These are phyloP conservation scores for Leptoclinus maculatus DNA, from an alignment of 2,797 vertebrate genomes.

Conservation along the genomic window DNA sequence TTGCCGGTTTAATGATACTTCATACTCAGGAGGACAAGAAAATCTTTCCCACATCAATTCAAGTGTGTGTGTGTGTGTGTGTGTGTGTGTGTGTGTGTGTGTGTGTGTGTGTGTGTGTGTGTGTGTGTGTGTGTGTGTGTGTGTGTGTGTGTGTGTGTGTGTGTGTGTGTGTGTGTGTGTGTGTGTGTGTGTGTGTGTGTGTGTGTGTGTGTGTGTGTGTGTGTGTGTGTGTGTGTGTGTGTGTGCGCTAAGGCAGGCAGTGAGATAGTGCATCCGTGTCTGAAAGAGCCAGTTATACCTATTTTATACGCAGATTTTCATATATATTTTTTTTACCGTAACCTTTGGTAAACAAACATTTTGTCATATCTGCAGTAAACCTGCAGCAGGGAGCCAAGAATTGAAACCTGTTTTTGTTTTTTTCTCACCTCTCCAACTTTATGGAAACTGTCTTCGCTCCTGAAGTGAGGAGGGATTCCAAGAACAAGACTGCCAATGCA, in stretches of 20 bases:
- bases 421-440: slow-evolving; percentile 34
- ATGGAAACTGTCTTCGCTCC: slow-evolving; percentile 47
- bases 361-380: slow-evolving; percentile 51
- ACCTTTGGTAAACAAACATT: slow-evolving; percentile 49
- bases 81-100: background rate
- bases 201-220: background rate
- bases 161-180: background rate
- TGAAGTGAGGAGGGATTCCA: slow-evolving; percentile 44
- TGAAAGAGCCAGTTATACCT: slow-evolving; percentile 26
- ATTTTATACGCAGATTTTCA: slow-evolving; percentile 14
- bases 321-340: slow-evolving; percentile 21
- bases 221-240: background rate
- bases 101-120: background rate
- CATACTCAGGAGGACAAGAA: background rate
- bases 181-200: background rate
- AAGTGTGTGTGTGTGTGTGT: slow-evolving; percentile 3
- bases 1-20: background rate
- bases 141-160: background rate
- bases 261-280: slow-evolving; percentile 1
- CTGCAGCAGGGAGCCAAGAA: slow-evolving; percentile 56
- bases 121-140: background rate
- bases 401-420: slow-evolving; percentile 45
- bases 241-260: background rate
- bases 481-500: slow-evolving; percentile 56
- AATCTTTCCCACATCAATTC: slow-evolving; percentile 54